Conservation (phyloP, 2,797 vertebrate genomes). For the Sylvilagus floridanus region DNA sequence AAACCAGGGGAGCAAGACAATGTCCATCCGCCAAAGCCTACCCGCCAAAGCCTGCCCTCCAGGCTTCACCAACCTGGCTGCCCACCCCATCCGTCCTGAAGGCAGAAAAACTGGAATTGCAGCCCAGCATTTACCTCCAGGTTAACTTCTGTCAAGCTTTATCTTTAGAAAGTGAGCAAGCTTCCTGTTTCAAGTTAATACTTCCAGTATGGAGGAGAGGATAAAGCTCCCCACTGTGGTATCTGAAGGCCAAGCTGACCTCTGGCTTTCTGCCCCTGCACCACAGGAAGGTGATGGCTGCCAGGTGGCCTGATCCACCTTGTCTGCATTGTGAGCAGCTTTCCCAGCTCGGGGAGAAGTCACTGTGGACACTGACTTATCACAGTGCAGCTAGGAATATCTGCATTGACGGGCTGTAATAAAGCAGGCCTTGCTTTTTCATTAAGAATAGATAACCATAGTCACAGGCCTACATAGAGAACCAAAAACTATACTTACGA, state of each 20-base stretch:
- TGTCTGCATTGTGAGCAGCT: neutral
- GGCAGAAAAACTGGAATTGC: conserved; percentile 70
- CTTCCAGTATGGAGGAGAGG: neutral
- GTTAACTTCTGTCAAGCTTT: conserved; percentile 34
- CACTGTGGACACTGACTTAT: neutral
- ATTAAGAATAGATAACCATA: neutral
- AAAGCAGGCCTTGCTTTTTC: neutral
- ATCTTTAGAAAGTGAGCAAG: conserved; percentile 28
- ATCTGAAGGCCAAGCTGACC: neutral
- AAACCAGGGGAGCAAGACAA: neutral
- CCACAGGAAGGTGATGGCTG: neutral
- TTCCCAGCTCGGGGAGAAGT: neutral
- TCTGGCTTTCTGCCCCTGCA: neutral
- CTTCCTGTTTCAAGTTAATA: conserved; percentile 51
- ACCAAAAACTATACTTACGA: neutral
- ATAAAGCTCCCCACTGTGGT: neutral
- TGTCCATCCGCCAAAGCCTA: neutral
- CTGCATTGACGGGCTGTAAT: neutral
- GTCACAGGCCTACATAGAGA: neutral
- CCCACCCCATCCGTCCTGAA: neutral
- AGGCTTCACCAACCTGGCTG: neutral
- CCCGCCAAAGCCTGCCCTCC: neutral
- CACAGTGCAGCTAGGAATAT: neutral
- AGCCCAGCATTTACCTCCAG: conserved; percentile 19
- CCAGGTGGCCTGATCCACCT: neutral